These are phyloP conservation scores for Sebastes steindachneri DNA, from an alignment of 2,797 vertebrate genomes.

Conservation along the genomic window DNA sequence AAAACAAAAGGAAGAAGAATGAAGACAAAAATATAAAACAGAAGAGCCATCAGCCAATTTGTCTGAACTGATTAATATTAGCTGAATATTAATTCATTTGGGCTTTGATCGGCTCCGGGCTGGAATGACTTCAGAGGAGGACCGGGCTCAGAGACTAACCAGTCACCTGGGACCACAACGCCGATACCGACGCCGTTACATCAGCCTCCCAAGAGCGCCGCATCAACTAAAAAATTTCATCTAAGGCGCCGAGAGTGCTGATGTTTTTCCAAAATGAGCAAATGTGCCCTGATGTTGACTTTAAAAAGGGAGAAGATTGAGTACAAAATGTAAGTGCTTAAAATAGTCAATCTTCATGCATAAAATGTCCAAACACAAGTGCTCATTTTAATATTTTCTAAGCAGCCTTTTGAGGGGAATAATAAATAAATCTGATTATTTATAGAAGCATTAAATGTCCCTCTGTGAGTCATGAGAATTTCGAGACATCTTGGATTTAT, in stretches of 20 bases:
- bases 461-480: neutral
- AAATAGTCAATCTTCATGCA: neutral
- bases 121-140: slow-evolving; percentile 79
- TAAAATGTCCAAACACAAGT: neutral
- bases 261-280: neutral
- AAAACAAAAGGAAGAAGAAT: slow-evolving; percentile 83
- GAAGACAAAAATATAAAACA: slow-evolving; percentile 80
- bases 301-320: slow-evolving; percentile 3
- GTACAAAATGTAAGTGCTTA: neutral
- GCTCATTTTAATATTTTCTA: neutral
- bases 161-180: slow-evolving; percentile 65
- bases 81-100: slow-evolving; percentile 81
- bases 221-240: slow-evolving; percentile 24
- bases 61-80: slow-evolving; percentile 81
- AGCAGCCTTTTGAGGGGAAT: neutral
- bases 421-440: neutral
- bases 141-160: slow-evolving; percentile 68
- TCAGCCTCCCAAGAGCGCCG: neutral
- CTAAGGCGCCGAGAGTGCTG: neutral
- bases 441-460: neutral
- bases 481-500: neutral
- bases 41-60: slow-evolving; percentile 82
- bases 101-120: slow-evolving; percentile 82
- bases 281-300: slow-evolving; percentile 27
- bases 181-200: slow-evolving; percentile 14